Percentiles rank a stretch among this genome's conserved stretches.
Conservation (phyloP, 2,888 invertebrate genomes). For the Cosmorhoe ocellata region DNA sequence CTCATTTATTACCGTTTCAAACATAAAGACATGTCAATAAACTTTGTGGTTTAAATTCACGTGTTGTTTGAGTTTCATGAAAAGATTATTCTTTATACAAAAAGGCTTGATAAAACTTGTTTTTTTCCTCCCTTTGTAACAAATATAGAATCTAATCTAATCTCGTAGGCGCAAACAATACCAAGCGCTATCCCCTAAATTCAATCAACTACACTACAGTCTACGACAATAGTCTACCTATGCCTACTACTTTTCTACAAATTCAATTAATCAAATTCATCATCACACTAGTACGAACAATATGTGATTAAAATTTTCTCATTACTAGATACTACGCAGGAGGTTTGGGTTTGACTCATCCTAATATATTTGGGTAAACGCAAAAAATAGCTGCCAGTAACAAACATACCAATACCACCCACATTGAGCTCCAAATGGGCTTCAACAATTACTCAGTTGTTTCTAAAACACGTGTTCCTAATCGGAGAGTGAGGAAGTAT, state of each 20-base stretch:
- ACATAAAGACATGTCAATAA: background rate
- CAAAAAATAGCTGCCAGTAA: conserved; percentile 48
- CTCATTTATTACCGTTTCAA: conserved; percentile 12
- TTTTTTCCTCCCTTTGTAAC: too few species aligned
- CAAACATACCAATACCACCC: conserved; percentile 55
- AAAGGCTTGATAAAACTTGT: too few species aligned
- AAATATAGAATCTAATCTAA: too few species aligned
- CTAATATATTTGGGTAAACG: conserved; percentile 55
- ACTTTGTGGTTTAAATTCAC: too few species aligned
- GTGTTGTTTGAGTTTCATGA: too few species aligned
- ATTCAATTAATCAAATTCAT: conserved; percentile 1
- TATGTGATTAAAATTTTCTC: conserved; percentile 1
- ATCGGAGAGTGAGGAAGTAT: conserved; percentile 45
- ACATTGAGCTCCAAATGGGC: conserved; percentile 57
- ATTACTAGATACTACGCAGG: conserved; percentile 56
- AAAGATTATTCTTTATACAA: too few species aligned
- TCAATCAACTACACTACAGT: too few species aligned
- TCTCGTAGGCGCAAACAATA: too few species aligned
- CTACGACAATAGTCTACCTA: too few species aligned
- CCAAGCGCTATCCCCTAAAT: too few species aligned
- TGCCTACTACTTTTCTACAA: background rate
- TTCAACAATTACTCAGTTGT: conserved; percentile 43
- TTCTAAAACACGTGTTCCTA: conserved; percentile 44
- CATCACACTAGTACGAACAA: too few species aligned
- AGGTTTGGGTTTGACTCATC: conserved; percentile 69